Conservation (phyloP, 2,113 vertebrate genomes). For the Sebastes schlegelii region DNA sequence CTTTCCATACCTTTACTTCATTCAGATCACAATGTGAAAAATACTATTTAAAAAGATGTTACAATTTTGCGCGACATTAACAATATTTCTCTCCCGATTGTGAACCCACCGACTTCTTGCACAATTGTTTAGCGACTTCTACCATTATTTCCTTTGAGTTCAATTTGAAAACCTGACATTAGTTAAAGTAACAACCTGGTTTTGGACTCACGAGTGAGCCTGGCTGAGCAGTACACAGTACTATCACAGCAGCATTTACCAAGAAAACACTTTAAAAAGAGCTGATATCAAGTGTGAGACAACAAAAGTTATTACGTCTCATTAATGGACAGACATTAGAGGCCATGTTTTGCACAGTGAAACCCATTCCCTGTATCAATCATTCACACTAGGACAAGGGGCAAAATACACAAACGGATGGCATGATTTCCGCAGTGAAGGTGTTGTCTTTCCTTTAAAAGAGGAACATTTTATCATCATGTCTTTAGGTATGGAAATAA, state of each 20-base stretch:
- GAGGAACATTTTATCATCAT: conserved; percentile 23
- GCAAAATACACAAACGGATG: conserved; percentile 39
- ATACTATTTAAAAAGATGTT: conserved; percentile 37
- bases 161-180: conserved; percentile 53
- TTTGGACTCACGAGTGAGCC: conserved; percentile 23
- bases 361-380: conserved; percentile 32
- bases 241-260: conserved; percentile 68
- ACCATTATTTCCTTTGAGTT: conserved; percentile 28
- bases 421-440: conserved; percentile 27
- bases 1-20: conserved; percentile 25
- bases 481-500: conserved; percentile 56
- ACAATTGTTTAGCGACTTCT: conserved; percentile 14
- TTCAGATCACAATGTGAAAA: conserved; percentile 53
- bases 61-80: background rate
- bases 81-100: conserved; percentile 19
- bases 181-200: conserved; percentile 22
- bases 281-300: conserved; percentile 36
- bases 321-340: conserved; percentile 22
- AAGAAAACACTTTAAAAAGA: conserved; percentile 49
- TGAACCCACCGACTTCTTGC: conserved; percentile 5
- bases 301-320: conserved; percentile 6
- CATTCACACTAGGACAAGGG: conserved; percentile 25
- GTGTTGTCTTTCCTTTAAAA: conserved; percentile 28
- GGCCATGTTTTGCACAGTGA: conserved; percentile 50
- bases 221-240: conserved; percentile 79